Conservation (phyloP, 2,888 invertebrate species). For the Protophormia terraenovae region DNA sequence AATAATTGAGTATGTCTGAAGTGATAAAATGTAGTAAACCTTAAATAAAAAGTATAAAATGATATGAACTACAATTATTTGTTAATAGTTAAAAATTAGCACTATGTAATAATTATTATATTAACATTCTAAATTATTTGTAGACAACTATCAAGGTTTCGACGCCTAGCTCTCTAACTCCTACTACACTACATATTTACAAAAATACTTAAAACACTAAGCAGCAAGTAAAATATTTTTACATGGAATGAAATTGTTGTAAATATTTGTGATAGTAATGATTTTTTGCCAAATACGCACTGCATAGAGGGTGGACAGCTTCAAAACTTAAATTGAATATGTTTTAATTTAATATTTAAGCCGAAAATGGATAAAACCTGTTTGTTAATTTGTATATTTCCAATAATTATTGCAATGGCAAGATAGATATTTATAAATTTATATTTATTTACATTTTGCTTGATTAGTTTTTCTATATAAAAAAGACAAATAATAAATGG, state of each 20-base stretch:
- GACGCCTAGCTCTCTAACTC: neutral
- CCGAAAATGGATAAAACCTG: neutral
- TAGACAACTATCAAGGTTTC: neutral
- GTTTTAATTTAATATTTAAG: neutral
- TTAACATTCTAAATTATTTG: neutral
- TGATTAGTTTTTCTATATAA: neutral
- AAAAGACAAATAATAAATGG: neutral
- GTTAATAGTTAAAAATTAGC: too few relatives aligned
- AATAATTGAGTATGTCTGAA: too few relatives aligned
- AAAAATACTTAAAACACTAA: neutral
- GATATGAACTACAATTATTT: too few relatives aligned
- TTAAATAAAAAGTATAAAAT: too few relatives aligned
- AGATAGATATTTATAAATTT: neutral
- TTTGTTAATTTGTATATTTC: neutral
- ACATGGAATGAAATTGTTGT: neutral
- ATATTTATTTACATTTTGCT: neutral
- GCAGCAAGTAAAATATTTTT: neutral
- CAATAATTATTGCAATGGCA: neutral
- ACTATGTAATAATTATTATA: too few relatives aligned
- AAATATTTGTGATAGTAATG: neutral
- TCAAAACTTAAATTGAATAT: neutral
- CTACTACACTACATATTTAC: neutral
- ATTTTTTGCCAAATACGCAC: neutral
- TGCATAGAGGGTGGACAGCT: slow-evolving; percentile 5
- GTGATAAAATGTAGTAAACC: too few relatives aligned